phyloP scores from a whole-genome alignment of 2,888 invertebrate genomes.

The Meloe dianella region DNA sequence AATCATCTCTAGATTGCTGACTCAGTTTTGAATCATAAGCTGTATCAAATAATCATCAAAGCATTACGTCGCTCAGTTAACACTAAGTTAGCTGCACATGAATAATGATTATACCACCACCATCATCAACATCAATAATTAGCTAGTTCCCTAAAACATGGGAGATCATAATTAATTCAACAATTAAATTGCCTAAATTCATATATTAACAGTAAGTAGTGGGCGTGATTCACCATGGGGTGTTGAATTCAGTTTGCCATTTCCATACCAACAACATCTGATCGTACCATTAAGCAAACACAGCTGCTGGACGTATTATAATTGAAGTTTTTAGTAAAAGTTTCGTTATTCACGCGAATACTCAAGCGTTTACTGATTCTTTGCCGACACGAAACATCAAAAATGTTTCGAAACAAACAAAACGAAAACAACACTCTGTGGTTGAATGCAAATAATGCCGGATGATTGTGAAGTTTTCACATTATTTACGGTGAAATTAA shows the following conservation, averaged over 20 bases:
- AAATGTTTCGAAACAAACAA: too few relatives aligned
- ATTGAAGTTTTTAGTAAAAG: constrained; percentile 45
- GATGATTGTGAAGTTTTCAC: too few relatives aligned
- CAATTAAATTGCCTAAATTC: not conserved
- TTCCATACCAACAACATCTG: constrained; percentile 46
- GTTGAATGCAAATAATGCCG: too few relatives aligned
- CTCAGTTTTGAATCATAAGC: not conserved
- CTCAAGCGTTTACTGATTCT: not conserved
- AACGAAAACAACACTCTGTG: too few relatives aligned
- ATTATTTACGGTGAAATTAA: too few relatives aligned
- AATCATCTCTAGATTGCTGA: not conserved
- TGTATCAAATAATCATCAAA: not conserved
- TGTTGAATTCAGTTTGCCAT: constrained; percentile 42
- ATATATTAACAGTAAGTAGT: constrained; percentile 24
- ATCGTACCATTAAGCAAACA: constrained; percentile 43
- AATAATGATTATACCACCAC: not conserved
- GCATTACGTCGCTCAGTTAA: not conserved
- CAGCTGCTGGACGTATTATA: constrained; percentile 43
- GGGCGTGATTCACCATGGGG: constrained; percentile 26
- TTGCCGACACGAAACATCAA: too few relatives aligned
- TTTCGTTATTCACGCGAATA: constrained; percentile 22
- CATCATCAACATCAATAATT: not conserved
- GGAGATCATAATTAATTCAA: not conserved
- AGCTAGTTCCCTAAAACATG: not conserved
- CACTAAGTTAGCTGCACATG: not conserved